A percentile compares a stretch with the other conserved stretches of the same genome.
Evolutionary conservation across 2,113 vertebrate genomes (phyloP).

Genomic region (Pluvianellus socialis): DNA sequence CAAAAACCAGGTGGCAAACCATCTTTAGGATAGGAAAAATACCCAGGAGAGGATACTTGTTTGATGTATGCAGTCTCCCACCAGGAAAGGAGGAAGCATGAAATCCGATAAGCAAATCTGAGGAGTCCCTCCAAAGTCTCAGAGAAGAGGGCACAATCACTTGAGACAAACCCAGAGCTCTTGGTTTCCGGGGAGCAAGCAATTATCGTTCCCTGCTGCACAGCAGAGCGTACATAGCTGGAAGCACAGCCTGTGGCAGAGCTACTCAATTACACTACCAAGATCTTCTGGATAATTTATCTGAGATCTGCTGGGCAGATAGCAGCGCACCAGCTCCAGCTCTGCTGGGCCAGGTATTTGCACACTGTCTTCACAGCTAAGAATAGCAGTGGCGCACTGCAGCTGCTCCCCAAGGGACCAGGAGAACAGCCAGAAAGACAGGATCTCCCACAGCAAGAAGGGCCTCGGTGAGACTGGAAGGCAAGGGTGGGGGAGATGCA

Average conservation of each 20-base stretch:
- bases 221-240: constrained; percentile 38
- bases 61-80: not conserved
- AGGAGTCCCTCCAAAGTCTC: constrained; percentile 1
- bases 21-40: not conserved
- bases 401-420: constrained; percentile 63
- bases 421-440: constrained; percentile 18
- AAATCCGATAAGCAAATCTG: not conserved
- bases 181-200: constrained; percentile 7
- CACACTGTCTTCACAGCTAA: constrained; percentile 48
- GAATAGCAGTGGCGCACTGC: constrained; percentile 67
- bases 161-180: not conserved
- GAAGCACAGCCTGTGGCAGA: constrained; percentile 60
- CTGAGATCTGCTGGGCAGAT: constrained; percentile 47
- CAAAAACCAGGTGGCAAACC: not conserved
- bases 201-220: constrained; percentile 31
- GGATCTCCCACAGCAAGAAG: constrained; percentile 39
- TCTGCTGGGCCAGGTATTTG: constrained; percentile 57
- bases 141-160: not conserved
- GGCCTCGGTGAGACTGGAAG: not conserved
- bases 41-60: not conserved
- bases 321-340: constrained; percentile 47
- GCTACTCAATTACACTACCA: constrained; percentile 53
- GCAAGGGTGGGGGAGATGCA: not conserved
- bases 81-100: not conserved
- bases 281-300: constrained; percentile 66